Percentiles rank a stretch among this genome's conserved stretches.
Evolutionary conservation across 2,113 vertebrate species (phyloP).

Genomic region (Ornithorhynchus anatinus): DNA sequence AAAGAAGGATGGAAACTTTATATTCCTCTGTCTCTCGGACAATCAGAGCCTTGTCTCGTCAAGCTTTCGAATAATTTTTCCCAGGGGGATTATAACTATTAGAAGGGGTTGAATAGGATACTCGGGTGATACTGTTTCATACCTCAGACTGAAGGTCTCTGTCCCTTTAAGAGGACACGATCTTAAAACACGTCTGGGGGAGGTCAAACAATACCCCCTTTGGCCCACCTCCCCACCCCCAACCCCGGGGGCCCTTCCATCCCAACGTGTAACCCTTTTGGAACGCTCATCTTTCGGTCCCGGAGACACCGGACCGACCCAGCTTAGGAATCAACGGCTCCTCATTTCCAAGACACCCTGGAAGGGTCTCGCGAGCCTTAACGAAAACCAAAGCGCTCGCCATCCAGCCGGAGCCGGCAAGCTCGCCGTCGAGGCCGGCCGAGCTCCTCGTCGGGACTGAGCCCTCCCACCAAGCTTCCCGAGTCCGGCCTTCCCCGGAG

Average conservation of each 20-base stretch:
- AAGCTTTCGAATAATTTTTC: slow-evolving; percentile 23
- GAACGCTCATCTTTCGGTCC: background rate
- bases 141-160: background rate
- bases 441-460: background rate
- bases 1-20: slow-evolving; percentile 37
- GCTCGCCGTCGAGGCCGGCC: background rate
- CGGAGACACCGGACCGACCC: background rate
- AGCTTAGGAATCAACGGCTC: background rate
- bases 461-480: background rate
- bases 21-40: slow-evolving; percentile 20
- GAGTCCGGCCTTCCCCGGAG: background rate
- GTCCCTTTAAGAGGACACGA: background rate
- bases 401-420: background rate
- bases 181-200: background rate
- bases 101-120: background rate
- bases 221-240: background rate
- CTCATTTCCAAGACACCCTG: background rate
- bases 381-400: background rate
- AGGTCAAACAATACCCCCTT: background rate
- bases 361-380: background rate
- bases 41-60: slow-evolving; percentile 23
- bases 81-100: slow-evolving; percentile 1
- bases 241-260: too few relatives aligned
- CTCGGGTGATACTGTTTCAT: slow-evolving; percentile 1
- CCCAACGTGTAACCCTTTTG: too few relatives aligned